These are phyloP conservation scores for Paralichthys olivaceus DNA, from an alignment of 2,113 vertebrate species.

Conservation along the genomic window DNA sequence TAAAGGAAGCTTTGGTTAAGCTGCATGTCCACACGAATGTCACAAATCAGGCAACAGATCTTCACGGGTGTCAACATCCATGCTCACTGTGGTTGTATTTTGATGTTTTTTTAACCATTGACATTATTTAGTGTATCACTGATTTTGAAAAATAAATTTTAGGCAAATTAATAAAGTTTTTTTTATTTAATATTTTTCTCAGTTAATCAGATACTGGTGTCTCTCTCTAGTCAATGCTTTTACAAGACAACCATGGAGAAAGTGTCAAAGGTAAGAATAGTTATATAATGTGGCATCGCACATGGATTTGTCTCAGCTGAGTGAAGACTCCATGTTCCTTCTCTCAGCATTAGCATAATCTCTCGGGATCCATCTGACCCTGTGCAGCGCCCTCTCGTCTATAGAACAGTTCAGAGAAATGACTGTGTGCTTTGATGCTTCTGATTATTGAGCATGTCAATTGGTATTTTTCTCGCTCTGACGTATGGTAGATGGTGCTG, in stretches of 20 bases:
- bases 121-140: no score
- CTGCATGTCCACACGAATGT: slow-evolving; percentile 3
- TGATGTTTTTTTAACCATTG: neutral
- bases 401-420: slow-evolving; percentile 52
- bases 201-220: neutral
- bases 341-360: slow-evolving; percentile 73
- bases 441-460: slow-evolving; percentile 63
- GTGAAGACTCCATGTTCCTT: slow-evolving; percentile 63
- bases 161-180: no score
- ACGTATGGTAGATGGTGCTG: slow-evolving; percentile 41
- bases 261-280: slow-evolving; percentile 51
- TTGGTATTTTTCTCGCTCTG: slow-evolving; percentile 40
- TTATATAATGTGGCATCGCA: slow-evolving; percentile 60
- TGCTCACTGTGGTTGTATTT: neutral
- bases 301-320: slow-evolving; percentile 73
- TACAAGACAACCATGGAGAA: slow-evolving; percentile 45
- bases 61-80: neutral
- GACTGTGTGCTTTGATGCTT: slow-evolving; percentile 55
- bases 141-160: no score
- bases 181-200: neutral
- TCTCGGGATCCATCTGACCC: slow-evolving; percentile 72
- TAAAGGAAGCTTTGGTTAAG: neutral
- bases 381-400: slow-evolving; percentile 52
- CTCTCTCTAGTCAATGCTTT: slow-evolving; percentile 34
- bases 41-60: neutral